Evolutionary conservation across 2,797 vertebrate genomes (phyloP).

Genomic region (Orientallactaga sibirica): DNA sequence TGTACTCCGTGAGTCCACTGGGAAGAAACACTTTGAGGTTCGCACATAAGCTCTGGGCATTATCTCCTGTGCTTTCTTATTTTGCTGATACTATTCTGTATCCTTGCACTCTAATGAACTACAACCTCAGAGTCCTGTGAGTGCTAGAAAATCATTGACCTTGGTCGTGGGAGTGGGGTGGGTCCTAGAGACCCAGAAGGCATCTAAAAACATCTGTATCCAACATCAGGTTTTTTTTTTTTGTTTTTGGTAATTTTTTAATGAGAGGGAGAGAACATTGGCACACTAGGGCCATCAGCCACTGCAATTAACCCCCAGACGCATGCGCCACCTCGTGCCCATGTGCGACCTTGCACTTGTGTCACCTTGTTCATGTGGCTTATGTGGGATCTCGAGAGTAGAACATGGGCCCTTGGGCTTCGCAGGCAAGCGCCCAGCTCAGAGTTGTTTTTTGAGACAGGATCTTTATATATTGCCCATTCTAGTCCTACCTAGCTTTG

Average conservation of each 20-base stretch:
- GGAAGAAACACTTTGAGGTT: background rate
- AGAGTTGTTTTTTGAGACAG: background rate
- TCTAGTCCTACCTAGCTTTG: background rate
- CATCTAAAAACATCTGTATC: background rate
- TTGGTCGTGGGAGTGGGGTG: background rate
- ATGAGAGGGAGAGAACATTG: no score
- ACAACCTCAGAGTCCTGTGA: constrained; percentile 52
- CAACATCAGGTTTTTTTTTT: background rate
- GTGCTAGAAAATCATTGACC: background rate
- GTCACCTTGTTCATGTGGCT: no score
- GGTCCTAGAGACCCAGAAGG: background rate
- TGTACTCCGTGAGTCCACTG: background rate
- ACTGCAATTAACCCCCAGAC: no score
- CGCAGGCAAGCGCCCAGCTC: no score
- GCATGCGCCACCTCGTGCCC: no score
- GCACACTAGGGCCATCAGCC: no score
- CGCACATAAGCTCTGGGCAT: background rate
- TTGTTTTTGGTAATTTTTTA: no score
- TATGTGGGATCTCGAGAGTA: no score
- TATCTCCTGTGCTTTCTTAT: background rate
- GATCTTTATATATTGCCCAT: background rate
- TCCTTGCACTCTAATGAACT: constrained; percentile 61
- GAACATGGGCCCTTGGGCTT: no score
- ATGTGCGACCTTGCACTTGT: no score
- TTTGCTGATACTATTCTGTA: constrained; percentile 45